These are phyloP conservation scores for Acanthococcus lagerstroemiae DNA, from an alignment of 2,888 invertebrate genomes.

Conservation along the genomic window DNA sequence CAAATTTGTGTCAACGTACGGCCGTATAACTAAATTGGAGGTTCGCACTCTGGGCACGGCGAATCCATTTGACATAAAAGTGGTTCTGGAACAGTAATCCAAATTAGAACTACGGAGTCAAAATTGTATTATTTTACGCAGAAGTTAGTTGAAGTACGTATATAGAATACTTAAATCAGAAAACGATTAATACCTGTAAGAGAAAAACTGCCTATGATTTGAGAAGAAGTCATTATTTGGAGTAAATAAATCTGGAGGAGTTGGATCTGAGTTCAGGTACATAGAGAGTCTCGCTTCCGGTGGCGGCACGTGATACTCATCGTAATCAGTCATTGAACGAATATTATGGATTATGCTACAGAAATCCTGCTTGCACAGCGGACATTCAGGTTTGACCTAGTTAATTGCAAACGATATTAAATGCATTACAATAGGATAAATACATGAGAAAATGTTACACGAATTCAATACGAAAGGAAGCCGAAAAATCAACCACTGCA, in stretches of 20 bases:
- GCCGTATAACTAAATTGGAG: conserved; percentile 14
- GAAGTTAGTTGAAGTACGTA: neutral
- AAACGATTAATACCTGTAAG: conserved; percentile 6
- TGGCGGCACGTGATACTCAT: conserved; percentile 55
- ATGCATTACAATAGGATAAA: neutral
- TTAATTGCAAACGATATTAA: conserved; percentile 32
- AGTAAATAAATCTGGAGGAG: neutral
- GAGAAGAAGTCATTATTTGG: conserved; percentile 6
- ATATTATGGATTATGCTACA: conserved; percentile 88
- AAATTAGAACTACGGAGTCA: neutral
- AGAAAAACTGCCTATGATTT: conserved; percentile 3
- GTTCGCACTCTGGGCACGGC: conserved; percentile 8
- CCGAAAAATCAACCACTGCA: too few relatives aligned
- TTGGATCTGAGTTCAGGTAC: neutral
- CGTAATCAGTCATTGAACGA: conserved; percentile 74
- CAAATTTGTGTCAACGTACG: conserved; percentile 23
- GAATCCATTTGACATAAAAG: neutral
- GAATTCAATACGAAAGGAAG: neutral
- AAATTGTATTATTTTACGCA: neutral
- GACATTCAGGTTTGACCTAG: conserved; percentile 84
- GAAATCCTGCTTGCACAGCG: conserved; percentile 85
- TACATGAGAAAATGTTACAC: neutral
- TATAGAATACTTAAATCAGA: too few relatives aligned
- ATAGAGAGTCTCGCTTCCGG: neutral
- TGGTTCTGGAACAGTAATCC: conserved; percentile 1